Evolutionary conservation across 2,113 vertebrate species (phyloP).

Genomic region (Lanius ludovicianus): DNA sequence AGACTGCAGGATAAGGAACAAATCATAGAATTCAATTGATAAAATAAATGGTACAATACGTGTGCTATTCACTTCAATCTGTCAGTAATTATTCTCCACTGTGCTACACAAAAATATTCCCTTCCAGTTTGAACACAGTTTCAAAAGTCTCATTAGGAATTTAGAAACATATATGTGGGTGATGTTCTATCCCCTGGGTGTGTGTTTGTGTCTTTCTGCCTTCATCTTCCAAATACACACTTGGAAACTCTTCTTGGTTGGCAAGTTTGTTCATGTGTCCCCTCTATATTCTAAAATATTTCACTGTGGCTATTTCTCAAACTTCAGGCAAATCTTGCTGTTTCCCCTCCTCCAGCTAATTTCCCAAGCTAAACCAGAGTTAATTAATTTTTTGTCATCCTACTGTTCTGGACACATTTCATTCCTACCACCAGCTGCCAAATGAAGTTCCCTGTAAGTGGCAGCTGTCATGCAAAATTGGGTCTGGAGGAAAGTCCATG

Average conservation of each 20-base stretch:
- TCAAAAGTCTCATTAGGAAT: constrained; percentile 16
- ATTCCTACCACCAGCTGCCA: background rate
- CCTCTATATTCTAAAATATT: background rate
- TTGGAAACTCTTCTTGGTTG: background rate
- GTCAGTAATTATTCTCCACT: constrained; percentile 10
- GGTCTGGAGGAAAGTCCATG: background rate
- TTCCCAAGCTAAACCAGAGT: background rate
- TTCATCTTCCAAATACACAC: background rate
- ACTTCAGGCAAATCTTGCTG: background rate
- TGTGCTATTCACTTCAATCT: background rate
- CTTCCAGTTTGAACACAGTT: constrained; percentile 25
- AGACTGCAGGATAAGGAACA: constrained; percentile 26
- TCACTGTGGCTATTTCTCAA: background rate
- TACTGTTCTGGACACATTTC: background rate
- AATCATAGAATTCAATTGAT: constrained; percentile 44
- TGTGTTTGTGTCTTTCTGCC: background rate
- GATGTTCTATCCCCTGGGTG: background rate
- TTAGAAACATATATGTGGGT: background rate
- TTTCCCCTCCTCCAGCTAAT: background rate
- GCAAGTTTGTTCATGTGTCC: background rate
- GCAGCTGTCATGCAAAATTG: background rate
- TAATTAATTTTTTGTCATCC: constrained; percentile 38
- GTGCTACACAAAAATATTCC: constrained; percentile 18
- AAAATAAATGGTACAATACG: constrained; percentile 32
- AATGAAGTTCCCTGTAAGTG: background rate